phyloP scores from a whole-genome alignment of 2,113 vertebrate species.

The Panurus biarmicus region DNA sequence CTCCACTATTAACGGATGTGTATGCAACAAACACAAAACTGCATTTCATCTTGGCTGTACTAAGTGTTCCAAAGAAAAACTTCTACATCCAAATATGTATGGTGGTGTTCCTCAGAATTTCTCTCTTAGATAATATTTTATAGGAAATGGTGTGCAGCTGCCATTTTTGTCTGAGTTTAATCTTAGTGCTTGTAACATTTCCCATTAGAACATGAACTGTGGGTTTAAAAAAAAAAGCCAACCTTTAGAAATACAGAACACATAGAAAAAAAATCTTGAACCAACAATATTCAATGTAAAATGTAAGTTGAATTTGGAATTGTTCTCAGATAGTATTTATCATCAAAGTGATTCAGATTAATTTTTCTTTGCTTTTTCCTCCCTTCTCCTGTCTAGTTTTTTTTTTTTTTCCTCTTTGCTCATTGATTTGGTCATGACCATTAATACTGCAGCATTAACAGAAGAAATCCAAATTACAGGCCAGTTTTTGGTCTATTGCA shows the following conservation, averaged over 20 bases:
- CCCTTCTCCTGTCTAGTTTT: too few relatives aligned
- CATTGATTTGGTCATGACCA: background rate
- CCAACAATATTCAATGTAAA: background rate
- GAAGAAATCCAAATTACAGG: background rate
- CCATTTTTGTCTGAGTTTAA: background rate
- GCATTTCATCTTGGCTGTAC: background rate
- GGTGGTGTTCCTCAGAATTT: background rate
- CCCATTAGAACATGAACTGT: background rate
- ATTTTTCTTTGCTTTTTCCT: background rate
- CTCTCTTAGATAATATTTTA: background rate
- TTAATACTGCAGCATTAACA: background rate
- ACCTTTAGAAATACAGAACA: background rate
- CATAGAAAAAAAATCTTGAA: fast-evolving
- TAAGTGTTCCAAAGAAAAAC: background rate
- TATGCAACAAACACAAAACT: background rate
- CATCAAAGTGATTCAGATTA: fast-evolving
- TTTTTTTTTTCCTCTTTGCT: background rate
- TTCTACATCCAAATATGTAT: background rate
- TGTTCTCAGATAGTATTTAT: background rate
- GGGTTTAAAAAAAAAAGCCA: background rate
- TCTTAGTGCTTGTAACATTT: background rate
- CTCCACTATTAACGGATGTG: background rate
- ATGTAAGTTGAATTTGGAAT: background rate
- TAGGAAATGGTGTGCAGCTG: background rate
- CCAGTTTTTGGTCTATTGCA: background rate